These are phyloP conservation scores for Eidolon dupreanum DNA, from an alignment of 2,797 vertebrate species.

Conservation along the genomic window DNA sequence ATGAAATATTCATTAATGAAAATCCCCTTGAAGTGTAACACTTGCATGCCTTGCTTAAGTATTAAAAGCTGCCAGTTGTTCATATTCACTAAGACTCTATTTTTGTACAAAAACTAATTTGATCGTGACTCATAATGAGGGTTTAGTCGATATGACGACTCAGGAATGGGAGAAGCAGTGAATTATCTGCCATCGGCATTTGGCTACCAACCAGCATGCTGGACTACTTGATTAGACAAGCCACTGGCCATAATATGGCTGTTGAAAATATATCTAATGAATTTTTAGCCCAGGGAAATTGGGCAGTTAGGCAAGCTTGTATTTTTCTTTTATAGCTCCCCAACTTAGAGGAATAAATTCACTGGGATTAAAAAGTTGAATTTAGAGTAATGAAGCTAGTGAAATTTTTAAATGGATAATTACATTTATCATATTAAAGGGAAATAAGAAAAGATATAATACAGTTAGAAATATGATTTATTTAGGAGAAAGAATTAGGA, in stretches of 20 bases:
- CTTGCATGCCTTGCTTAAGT: conserved; percentile 24
- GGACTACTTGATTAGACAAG: background rate
- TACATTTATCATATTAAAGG: background rate
- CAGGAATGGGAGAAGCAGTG: background rate
- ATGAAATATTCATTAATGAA: conserved; percentile 55
- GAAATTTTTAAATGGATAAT: conserved; percentile 25
- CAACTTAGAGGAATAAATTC: conserved; percentile 35
- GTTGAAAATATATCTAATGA: background rate
- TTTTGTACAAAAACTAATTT: conserved; percentile 57
- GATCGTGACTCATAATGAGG: background rate
- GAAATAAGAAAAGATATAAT: conserved; percentile 10
- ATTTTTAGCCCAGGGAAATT: background rate
- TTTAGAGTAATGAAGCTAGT: background rate
- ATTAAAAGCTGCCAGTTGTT: conserved; percentile 52
- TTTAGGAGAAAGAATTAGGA: conserved; percentile 19
- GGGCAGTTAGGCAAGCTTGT: background rate
- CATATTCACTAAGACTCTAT: background rate
- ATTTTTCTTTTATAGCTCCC: background rate
- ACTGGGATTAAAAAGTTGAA: conserved; percentile 21
- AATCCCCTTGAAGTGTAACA: conserved; percentile 50
- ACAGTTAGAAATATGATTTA: conserved; percentile 33
- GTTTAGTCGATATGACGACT: background rate
- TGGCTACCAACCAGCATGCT: background rate
- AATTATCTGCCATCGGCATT: background rate
- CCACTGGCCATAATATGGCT: background rate